Percentiles rank a stretch among this genome's conserved stretches.
Evolutionary conservation across 2,797 vertebrate genomes (phyloP).

Genomic region (Macrochelys suwanniensis): DNA sequence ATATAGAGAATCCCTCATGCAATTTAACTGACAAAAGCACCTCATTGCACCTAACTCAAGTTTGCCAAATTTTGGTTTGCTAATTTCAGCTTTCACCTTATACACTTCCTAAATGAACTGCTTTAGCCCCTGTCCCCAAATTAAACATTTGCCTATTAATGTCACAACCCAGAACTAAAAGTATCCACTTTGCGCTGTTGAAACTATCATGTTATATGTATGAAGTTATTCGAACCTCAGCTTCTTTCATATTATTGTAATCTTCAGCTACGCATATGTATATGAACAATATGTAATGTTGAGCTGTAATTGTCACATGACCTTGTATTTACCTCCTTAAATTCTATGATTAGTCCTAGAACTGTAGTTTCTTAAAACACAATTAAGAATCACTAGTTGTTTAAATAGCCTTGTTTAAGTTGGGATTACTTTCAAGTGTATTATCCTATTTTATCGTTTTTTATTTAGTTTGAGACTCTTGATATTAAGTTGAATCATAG

Average conservation of each 20-base stretch:
- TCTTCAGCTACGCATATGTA: not conserved
- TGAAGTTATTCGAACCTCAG: not conserved
- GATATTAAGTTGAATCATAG: not conserved
- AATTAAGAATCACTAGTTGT: not conserved
- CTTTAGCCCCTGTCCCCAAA: not conserved
- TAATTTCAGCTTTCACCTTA: not conserved
- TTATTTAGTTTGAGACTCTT: not conserved
- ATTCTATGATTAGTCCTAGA: not conserved
- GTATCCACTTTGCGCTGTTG: not conserved
- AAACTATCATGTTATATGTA: not conserved
- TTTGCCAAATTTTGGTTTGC: not conserved
- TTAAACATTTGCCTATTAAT: not conserved
- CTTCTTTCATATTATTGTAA: not conserved
- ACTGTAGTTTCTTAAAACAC: not conserved
- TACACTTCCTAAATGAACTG: not conserved
- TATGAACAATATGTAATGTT: not conserved
- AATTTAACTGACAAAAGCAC: not conserved
- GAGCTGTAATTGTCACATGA: not conserved
- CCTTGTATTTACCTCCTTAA: not conserved
- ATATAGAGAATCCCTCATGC: not conserved
- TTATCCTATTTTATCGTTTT: not conserved
- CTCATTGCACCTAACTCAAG: not conserved
- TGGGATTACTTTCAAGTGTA: not conserved
- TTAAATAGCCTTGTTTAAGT: not conserved
- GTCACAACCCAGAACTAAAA: not conserved